Evolutionary conservation across 2,113 vertebrate species (phyloP).

Genomic region (Hiodon alosoides): DNA sequence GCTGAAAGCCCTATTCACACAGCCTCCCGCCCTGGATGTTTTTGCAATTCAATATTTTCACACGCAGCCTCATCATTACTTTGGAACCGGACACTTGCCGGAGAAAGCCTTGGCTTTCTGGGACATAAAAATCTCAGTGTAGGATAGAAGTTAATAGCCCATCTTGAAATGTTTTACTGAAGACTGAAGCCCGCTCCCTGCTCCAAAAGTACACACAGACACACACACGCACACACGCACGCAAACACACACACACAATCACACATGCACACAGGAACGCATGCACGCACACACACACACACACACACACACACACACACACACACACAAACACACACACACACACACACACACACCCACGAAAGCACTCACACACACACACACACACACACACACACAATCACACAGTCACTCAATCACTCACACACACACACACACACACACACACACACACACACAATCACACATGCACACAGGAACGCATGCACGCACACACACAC

Average conservation of each 20-base stretch:
- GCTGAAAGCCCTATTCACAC: conserved; percentile 87
- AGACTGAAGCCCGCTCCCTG: conserved; percentile 21
- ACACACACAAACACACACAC: background rate
- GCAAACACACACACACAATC: conserved; percentile 35
- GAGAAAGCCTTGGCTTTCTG: conserved; percentile 72
- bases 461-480: too few relatives aligned
- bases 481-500: too few relatives aligned
- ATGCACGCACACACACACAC: conserved; percentile 19
- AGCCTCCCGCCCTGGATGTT: conserved; percentile 79
- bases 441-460: background rate
- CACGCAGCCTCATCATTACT: conserved; percentile 92
- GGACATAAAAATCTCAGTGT: conserved; percentile 41
- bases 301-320: too few relatives aligned
- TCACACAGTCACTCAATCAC: too few relatives aligned
- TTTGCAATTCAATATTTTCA: conserved; percentile 99
- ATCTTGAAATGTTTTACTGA: conserved; percentile 73
- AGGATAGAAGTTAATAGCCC: conserved; percentile 60
- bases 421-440: too few relatives aligned
- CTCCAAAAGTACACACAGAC: conserved; percentile 8
- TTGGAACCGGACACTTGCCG: conserved; percentile 81
- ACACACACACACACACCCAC: background rate
- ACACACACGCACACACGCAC: conserved; percentile 25
- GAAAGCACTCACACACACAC: too few relatives aligned
- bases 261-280: conserved; percentile 52
- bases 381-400: too few relatives aligned